Evolutionary conservation across 2,113 vertebrate genomes (phyloP), one percentile per base, ranked within the genome.

Genomic region (Alethe diademata): DNA sequence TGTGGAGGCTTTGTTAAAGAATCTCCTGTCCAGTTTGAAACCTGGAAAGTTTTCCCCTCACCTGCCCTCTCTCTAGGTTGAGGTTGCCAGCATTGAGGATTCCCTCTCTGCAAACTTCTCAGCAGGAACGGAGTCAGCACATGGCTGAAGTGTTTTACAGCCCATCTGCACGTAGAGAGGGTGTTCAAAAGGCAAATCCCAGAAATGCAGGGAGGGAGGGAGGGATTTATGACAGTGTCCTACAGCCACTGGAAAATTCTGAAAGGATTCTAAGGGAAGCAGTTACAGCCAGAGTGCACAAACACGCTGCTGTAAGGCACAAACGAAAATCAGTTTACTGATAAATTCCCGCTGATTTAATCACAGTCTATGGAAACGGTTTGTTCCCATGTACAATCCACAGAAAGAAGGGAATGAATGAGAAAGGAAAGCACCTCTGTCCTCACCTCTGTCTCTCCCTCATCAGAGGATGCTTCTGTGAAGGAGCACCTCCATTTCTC

Each of bases 381-480:
- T 78, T 25, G 3, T 48, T 78, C 53, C 43, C 35, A 7, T 14
- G 45, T 24, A 45, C n/a, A 54, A 9, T 4, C n/a, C 40, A 43
- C 50, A 70, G 62, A n/a, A 64, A 78, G 36, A 0, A 20, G 42
- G 24, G 51, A 76, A 57, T 9, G 35, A 15, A 38, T 9, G 24
- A 29, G 67, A 66, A 70, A 74, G 38, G 35, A 38, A n/a, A 66
- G 9, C 14, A 16, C 17, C 47, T 72, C n/a, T 54, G 26, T 20
- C 36, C 64, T 33, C 31, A 50, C 5, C 47, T 56, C 36, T 66
- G 40, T 17, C 25, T 70, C 40, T 65, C 28, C 33, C 36, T 78
- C 36, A 22, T 20, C 40, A 14, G 8, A 26, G 35, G 18, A 25
- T 0, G 0, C 1, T 47, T 43, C 47, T 26, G 1, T 42, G 28